Base-by-base conservation (phyloP, 2,113 vertebrate genomes). In the Lycaon pictus region DNA sequence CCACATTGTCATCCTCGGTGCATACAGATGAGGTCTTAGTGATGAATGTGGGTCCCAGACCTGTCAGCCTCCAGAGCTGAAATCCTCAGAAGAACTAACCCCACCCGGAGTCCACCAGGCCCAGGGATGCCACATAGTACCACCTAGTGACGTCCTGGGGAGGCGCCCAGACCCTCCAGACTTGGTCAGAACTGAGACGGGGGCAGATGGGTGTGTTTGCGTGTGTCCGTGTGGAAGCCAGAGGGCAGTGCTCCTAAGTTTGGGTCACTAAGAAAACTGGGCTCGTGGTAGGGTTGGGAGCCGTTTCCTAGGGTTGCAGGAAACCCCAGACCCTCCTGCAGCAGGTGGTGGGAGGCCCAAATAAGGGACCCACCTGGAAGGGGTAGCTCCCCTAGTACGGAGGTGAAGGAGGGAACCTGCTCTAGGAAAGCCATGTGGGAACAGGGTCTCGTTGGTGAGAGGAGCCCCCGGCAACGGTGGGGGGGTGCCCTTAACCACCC, bases 21-120 rank as follows among this genome's bases (percentile, higher is more conserved):
- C 35, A 32, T 3, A 16, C 3, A 0, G 0, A 0, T 0, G 74
- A n/a, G 80, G 32, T 13, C n/a, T 3, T 7, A 5, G 29, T 48
- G 5, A 4, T 1, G 7, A 16, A 7, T 8, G 25, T 2, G 51
- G 12, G 6, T 10, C 62, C 56, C 56, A 11, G 7, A 8, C 32
- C 43, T n/a, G 32, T 32, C 65, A 2, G 9, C 29, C 25, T 63
- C 60, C 48, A 6, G 53, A 43, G 37, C 2, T 0, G 76, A 29
- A 25, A n/a, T 3, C 35, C 27, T 16, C 22, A 9, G 51, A 27
- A 56, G n/a, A 27, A 13, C 82, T 32, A 35, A 62, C 37, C 53
- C 77, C 27, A 15, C 7, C 51, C 17, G 0, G 43, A 67, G 19
- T 51, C 25, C 23, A 6, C 2, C 5, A 37, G 62, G 77, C 37